Conservation (phyloP, 2,113 vertebrate genomes). For the Tupaia chinensis region DNA sequence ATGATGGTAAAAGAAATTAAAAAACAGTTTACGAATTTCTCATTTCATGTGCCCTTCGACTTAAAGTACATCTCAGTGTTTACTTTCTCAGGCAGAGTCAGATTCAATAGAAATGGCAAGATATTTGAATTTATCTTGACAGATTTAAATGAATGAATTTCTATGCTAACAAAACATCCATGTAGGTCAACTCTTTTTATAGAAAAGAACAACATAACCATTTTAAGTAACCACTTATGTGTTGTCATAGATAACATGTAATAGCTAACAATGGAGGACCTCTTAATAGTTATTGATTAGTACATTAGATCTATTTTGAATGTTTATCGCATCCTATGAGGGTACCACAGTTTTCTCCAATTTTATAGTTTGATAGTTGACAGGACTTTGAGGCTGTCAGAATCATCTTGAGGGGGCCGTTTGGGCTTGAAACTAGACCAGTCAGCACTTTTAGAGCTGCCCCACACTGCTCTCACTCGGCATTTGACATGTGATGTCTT, state of each 20-base stretch:
- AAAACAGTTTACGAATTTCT: neutral
- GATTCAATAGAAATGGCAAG: neutral
- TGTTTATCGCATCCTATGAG: neutral
- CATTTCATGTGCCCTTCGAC: neutral
- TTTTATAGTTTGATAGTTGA: neutral
- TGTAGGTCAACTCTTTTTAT: neutral
- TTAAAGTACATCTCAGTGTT: neutral
- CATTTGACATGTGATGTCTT: neutral
- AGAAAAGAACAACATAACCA: neutral
- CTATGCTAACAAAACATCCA: neutral
- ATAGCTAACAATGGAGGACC: neutral
- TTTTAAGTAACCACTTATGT: neutral
- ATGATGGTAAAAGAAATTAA: neutral
- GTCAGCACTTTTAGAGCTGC: neutral
- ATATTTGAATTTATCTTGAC: neutral
- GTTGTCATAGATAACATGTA: neutral
- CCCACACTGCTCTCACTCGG: rapidly evolving
- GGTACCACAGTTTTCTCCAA: neutral
- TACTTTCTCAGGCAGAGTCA: neutral
- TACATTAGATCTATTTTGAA: rapidly evolving
- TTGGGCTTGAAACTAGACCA: neutral
- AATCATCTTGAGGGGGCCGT: neutral
- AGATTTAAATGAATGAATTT: no score
- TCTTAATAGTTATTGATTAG: neutral
- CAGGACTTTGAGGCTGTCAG: neutral